Evolutionary conservation across 2,113 vertebrate genomes (phyloP).

Genomic region (Poeciliopsis prolifica): DNA sequence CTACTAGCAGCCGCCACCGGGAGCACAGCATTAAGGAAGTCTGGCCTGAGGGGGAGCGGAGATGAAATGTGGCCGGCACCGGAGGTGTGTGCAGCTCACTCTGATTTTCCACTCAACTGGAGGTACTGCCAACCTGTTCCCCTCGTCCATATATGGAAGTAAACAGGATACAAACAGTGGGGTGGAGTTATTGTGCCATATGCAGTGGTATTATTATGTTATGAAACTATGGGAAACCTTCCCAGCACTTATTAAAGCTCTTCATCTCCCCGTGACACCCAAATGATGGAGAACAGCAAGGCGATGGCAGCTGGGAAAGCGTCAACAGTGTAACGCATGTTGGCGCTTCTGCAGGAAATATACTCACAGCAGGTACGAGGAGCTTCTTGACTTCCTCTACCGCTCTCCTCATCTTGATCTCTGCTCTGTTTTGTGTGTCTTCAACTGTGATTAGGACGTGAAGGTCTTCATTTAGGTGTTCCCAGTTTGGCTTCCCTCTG

Average conservation of each 20-base stretch:
- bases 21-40: constrained; percentile 48
- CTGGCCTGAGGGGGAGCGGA: constrained; percentile 46
- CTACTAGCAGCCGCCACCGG: constrained; percentile 38
- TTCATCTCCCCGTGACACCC: constrained; percentile 4
- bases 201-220: constrained; percentile 37
- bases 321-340: background rate
- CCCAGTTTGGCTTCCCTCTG: constrained; percentile 87
- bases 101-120: constrained; percentile 57
- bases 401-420: constrained; percentile 85
- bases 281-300: background rate
- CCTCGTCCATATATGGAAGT: constrained; percentile 54
- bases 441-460: constrained; percentile 86
- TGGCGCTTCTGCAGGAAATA: background rate
- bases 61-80: constrained; percentile 54
- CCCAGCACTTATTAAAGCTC: constrained; percentile 8
- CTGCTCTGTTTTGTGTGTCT: constrained; percentile 83
- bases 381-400: constrained; percentile 87
- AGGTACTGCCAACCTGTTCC: constrained; percentile 60
- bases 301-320: background rate
- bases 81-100: constrained; percentile 47
- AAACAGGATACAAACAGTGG: constrained; percentile 68
- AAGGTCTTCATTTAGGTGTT: constrained; percentile 85
- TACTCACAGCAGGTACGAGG: constrained; percentile 86
- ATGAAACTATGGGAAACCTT: constrained; percentile 19
- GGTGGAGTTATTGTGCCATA: constrained; percentile 48